These are phyloP conservation scores for Shinisaurus crocodilurus DNA, from an alignment of 2,113 vertebrate genomes.

Conservation along the genomic window DNA sequence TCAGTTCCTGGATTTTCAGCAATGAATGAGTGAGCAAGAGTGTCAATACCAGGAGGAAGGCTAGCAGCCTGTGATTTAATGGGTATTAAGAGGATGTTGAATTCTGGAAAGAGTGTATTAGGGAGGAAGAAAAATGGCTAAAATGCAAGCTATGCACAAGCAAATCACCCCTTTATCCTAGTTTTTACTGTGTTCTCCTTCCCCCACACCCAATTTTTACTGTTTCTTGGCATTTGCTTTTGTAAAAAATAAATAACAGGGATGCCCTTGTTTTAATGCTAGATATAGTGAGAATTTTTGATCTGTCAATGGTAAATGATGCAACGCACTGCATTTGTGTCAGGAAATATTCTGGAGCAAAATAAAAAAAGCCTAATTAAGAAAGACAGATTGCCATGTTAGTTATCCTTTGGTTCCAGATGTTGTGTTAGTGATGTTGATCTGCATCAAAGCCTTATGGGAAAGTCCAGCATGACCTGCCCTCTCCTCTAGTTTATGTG, in stretches of 20 bases:
- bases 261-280: neutral
- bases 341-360: neutral
- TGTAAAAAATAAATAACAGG: fast-evolving
- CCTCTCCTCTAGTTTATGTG: fast-evolving
- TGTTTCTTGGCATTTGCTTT: neutral
- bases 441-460: neutral
- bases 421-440: neutral
- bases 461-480: neutral
- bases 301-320: neutral
- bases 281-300: neutral
- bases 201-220: neutral
- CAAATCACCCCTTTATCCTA: neutral
- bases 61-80: neutral
- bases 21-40: neutral
- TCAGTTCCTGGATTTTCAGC: neutral
- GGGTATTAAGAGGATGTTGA: neutral
- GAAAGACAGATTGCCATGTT: slow-evolving; percentile 31
- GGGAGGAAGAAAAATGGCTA: neutral
- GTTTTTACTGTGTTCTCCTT: too few relatives aligned
- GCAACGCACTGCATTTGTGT: neutral
- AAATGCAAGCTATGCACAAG: neutral
- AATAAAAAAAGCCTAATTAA: slow-evolving; percentile 42
- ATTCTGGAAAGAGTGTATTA: neutral
- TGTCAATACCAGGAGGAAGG: neutral
- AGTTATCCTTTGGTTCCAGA: slow-evolving; percentile 6